Base-by-base conservation (phyloP, 2,888 invertebrate genomes). In the Xanthorhoe spadicearia region DNA sequence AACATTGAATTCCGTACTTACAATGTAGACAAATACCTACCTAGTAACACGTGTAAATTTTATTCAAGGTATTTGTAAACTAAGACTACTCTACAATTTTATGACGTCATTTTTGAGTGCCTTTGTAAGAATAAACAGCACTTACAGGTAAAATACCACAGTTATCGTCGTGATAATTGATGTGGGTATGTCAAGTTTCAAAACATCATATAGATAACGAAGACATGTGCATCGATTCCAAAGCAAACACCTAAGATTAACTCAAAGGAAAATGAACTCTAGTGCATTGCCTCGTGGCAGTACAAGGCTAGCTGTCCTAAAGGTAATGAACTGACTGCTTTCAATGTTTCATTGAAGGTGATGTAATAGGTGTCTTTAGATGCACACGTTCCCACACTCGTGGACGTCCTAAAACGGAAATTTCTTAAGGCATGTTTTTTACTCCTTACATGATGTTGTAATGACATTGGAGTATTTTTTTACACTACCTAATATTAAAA, bases 221-320 rank as follows among this genome's bases (percentile, higher is more conserved):
- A 43, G 38, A 43, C 38, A 13, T 43, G 38, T 43, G 38, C 38
- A 43, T 13, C 38, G 32, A 32, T 32, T 32, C 32, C 7, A 32
- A 43, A 43, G 10, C 13, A 43, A 38, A 10, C 10, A 38, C 9
- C 1, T 38, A 8, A 38, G 38, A 38, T 6, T 10, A 10, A 43
- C 38, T 43, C 38, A 43, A 43, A 43, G 38, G 38, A 43, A 43
- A 43, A 13, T 43, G 13, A 43, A 43, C 38, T 43, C 38, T 32
- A 43, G 13, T 43, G 38, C 38, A 13, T 9, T 43, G 54, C 49
- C 49, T 54, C 19, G 54, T 38, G 8, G 32, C 54, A 49, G 35
- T 32, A 19, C 61, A 61, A 61, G 48, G 61, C 49, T 28, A 55
- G 46, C 28, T 9, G 15, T 53, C 15, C 43, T 52, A 23, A 1